Conservation (phyloP, 2,113 vertebrate species). For the Hippocampus guttulatus region DNA sequence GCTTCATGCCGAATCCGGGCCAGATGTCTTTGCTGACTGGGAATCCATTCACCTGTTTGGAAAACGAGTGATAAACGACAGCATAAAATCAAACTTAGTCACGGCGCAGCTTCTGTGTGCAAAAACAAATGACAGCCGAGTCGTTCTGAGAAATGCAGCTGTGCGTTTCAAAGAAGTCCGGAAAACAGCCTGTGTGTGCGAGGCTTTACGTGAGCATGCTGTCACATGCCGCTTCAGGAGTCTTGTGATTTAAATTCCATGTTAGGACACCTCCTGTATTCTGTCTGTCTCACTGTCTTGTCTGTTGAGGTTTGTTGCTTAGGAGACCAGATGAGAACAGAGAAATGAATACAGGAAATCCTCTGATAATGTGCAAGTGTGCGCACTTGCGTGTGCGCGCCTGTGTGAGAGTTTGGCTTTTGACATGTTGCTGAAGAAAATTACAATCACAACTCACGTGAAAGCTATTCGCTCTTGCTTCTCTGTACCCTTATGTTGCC, state of each 20-base stretch:
- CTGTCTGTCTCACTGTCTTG: not conserved
- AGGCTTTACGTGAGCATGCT: slow-evolving; percentile 28
- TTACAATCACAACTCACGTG: slow-evolving; percentile 12
- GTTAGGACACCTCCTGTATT: slow-evolving; percentile 14
- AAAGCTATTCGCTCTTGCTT: slow-evolving; percentile 1
- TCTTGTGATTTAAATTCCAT: slow-evolving; percentile 47
- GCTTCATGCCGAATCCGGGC: too few relatives aligned
- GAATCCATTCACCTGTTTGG: not conserved
- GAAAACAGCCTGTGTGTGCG: not conserved
- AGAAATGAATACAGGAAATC: slow-evolving; percentile 48
- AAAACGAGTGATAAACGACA: not conserved
- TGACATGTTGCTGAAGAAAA: slow-evolving; percentile 27
- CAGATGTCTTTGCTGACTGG: too few relatives aligned
- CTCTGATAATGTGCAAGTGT: slow-evolving; percentile 47
- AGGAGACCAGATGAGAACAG: slow-evolving; percentile 54
- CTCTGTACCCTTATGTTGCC: not conserved
- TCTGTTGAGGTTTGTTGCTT: slow-evolving; percentile 39
- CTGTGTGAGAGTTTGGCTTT: slow-evolving; percentile 17
- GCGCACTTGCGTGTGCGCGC: not conserved
- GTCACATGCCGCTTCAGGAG: slow-evolving; percentile 44
- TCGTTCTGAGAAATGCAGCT: not conserved
- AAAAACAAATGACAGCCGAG: not conserved
- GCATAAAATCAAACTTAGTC: not conserved
- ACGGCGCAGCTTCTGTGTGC: not conserved
- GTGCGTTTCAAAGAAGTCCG: not conserved